A percentile compares a stretch with the other conserved stretches of the same genome.
Conservation (phyloP, 2,888 invertebrate species). For the Eutolmus rufibarbis region DNA sequence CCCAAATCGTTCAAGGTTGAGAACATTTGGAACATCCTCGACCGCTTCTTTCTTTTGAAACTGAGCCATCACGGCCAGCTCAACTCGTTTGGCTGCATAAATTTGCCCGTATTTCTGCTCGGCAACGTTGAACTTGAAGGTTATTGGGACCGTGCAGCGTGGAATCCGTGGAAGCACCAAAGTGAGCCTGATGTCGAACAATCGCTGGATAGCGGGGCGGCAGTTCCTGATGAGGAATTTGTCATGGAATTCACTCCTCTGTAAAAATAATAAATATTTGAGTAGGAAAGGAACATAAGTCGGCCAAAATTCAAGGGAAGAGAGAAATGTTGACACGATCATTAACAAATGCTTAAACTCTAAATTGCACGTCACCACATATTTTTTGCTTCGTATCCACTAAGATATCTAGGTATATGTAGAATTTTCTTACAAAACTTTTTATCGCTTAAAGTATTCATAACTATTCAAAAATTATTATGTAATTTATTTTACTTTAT, state of each 20-base stretch:
- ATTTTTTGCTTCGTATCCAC: no score
- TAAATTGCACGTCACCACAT: no score
- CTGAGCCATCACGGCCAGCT: constrained; percentile 34
- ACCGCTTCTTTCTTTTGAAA: constrained; percentile 26
- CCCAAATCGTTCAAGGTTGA: constrained; percentile 44
- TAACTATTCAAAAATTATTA: no score
- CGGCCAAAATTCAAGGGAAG: no score
- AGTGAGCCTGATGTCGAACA: constrained; percentile 28
- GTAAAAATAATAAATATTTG: background rate
- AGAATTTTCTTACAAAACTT: no score
- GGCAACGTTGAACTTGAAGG: constrained; percentile 35
- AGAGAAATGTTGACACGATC: no score
- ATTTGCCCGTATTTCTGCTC: constrained; percentile 45
- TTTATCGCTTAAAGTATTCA: no score
- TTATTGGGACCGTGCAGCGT: background rate
- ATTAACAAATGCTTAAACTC: no score
- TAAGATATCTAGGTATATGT: no score
- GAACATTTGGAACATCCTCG: constrained; percentile 42
- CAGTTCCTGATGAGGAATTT: constrained; percentile 44
- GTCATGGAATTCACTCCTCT: constrained; percentile 26
- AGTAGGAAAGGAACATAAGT: no score
- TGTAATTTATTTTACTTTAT: no score
- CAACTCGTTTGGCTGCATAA: constrained; percentile 42
- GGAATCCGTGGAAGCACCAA: constrained; percentile 24
- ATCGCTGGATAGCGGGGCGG: constrained; percentile 32